Evolutionary conservation across 2,797 vertebrate genomes (phyloP).

Genomic region (Pygocentrus nattereri): DNA sequence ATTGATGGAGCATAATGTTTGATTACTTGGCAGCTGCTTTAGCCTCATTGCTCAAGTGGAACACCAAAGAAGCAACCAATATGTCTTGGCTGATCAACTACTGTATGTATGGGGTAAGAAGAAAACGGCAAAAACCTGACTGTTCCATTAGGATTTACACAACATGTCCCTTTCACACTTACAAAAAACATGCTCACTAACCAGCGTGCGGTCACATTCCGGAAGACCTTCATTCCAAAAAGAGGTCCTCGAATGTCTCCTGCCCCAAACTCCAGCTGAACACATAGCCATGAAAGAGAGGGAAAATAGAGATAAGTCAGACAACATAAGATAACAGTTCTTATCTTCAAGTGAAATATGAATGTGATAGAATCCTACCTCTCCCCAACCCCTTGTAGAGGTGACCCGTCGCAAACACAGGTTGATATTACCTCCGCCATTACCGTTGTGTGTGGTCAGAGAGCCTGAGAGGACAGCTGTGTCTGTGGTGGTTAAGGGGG

Average conservation of each 20-base stretch:
- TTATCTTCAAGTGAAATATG: constrained; percentile 9
- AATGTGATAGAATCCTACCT: constrained; percentile 74
- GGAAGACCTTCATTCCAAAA: constrained; percentile 93
- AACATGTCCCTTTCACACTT: no score
- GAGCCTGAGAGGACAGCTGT: constrained; percentile 96
- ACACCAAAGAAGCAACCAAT: no score
- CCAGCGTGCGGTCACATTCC: constrained; percentile 92
- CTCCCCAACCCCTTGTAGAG: constrained; percentile 95
- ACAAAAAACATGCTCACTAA: constrained; percentile 60
- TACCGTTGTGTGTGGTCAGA: constrained; percentile 96
- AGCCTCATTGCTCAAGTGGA: no score
- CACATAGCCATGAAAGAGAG: constrained; percentile 36
- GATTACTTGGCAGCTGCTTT: no score
- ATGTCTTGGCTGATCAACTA: no score
- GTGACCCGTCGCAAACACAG: constrained; percentile 89
- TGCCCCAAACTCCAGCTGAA: constrained; percentile 93
- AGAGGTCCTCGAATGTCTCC: constrained; percentile 95
- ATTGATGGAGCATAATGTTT: no score
- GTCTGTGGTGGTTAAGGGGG: constrained; percentile 91
- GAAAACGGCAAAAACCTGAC: no score
- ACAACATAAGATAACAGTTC: not conserved
- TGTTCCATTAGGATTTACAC: no score
- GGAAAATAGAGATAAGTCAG: constrained; percentile 12
- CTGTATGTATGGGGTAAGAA: no score
- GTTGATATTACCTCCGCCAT: constrained; percentile 93